A percentile compares a stretch with the other conserved stretches of the same genome.
phyloP scores from a whole-genome alignment of 2,113 vertebrate genomes.

The Pedionomus torquatus region DNA sequence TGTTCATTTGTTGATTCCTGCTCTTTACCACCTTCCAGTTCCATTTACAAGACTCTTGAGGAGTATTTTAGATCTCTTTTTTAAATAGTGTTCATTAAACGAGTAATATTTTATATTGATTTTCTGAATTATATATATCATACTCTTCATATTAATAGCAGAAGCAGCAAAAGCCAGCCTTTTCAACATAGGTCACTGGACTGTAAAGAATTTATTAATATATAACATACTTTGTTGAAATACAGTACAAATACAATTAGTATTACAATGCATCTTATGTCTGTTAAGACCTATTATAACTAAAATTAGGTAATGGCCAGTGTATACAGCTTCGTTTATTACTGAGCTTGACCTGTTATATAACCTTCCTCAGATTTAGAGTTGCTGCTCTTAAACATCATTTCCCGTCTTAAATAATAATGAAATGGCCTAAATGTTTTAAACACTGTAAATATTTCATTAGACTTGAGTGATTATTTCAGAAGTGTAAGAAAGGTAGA shows the following conservation, averaged over 20 bases:
- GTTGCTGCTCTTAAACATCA: background rate
- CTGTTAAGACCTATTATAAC: background rate
- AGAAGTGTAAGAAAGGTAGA: background rate
- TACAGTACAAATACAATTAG: background rate
- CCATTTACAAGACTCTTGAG: background rate
- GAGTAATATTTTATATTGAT: background rate
- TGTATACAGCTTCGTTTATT: background rate
- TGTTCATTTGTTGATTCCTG: background rate
- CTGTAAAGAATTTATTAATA: background rate
- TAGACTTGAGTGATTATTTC: background rate
- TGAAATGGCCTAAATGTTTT: background rate
- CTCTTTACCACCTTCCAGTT: background rate
- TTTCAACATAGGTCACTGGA: background rate
- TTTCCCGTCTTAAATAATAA: slow-evolving; percentile 1
- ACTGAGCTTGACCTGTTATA: background rate
- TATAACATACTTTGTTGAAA: background rate
- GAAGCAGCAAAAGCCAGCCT: background rate
- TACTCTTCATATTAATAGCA: background rate
- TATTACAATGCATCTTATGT: background rate
- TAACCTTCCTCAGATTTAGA: background rate
- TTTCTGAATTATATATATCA: background rate
- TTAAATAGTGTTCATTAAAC: background rate
- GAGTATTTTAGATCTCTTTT: background rate
- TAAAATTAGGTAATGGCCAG: background rate
- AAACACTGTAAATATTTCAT: slow-evolving; percentile 46